These are phyloP conservation scores for Lutraria rhynchaena DNA, from an alignment of 1,140 invertebrate genomes.

Conservation along the genomic window DNA sequence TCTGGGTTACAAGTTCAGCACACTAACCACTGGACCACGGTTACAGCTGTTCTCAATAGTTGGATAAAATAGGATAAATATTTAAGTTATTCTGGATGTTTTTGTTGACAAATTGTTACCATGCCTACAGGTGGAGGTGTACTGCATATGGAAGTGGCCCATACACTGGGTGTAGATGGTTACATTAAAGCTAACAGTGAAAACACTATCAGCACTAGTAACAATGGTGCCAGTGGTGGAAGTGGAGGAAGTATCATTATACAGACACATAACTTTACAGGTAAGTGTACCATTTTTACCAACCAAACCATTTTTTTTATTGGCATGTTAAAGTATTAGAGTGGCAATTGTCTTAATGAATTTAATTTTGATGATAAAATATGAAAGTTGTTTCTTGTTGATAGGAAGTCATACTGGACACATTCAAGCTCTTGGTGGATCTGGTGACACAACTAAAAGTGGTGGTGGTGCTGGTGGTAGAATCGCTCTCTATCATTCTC, in stretches of 20 bases:
- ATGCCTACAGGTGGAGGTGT: conserved; percentile 70
- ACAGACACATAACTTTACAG: conserved; percentile 73
- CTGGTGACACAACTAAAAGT: conserved; percentile 58
- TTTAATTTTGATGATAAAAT: no score
- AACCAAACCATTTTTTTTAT: no score
- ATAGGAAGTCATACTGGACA: conserved; percentile 75
- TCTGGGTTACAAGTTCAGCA: no score
- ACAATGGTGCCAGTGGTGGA: conserved; percentile 65
- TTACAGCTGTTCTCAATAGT: no score
- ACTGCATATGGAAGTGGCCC: conserved; percentile 64
- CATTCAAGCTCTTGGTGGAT: conserved; percentile 69
- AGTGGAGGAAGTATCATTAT: conserved; percentile 75
- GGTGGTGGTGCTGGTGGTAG: conserved; percentile 74
- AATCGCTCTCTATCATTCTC: conserved; percentile 72
- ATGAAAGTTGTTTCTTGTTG: conserved; percentile 9
- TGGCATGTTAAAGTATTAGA: no score
- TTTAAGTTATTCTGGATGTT: no score
- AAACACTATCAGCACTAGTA: conserved; percentile 40
- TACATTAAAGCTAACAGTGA: conserved; percentile 71
- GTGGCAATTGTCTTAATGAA: no score
- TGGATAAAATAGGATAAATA: no score
- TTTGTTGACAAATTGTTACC: no score
- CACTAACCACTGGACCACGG: no score
- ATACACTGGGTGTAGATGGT: conserved; percentile 75
- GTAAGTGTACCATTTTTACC: conserved; percentile 43